These are phyloP conservation scores for Columbina picui DNA, from an alignment of 2,113 vertebrate genomes.

Conservation along the genomic window DNA sequence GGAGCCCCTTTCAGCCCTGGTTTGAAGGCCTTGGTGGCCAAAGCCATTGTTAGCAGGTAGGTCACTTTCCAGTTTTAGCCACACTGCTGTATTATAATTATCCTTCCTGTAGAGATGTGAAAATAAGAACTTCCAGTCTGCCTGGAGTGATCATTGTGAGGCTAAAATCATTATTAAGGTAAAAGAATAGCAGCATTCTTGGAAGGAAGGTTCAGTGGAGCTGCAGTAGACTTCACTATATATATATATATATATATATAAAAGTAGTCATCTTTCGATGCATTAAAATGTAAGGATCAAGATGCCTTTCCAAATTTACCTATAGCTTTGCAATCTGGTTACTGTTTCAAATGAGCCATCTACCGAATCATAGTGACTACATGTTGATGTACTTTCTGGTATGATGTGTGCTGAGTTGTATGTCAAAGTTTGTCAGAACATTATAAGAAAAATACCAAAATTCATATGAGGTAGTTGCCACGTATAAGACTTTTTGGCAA, in stretches of 20 bases:
- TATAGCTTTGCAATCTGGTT: neutral
- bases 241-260: no score
- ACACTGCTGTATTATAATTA: neutral
- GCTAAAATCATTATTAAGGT: neutral
- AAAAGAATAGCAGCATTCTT: neutral
- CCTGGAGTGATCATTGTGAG: neutral
- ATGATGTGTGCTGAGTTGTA: fast-evolving
- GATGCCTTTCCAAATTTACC: neutral
- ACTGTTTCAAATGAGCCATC: neutral
- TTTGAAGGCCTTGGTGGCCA: neutral
- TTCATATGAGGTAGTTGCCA: neutral
- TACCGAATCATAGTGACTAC: fast-evolving
- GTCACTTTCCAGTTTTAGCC: conserved; percentile 53
- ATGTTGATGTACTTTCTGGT: neutral
- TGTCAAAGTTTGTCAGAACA: neutral
- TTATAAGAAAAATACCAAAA: neutral
- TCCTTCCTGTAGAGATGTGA: neutral
- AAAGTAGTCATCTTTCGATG: neutral
- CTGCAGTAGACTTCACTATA: neutral
- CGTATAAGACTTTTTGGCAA: neutral
- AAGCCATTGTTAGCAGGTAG: conserved; percentile 18
- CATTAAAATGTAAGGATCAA: neutral
- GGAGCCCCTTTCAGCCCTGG: neutral
- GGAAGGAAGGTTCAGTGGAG: neutral
- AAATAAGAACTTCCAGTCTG: conserved; percentile 10